Evolutionary conservation across 2,113 vertebrate genomes (phyloP).

Genomic region (Guaruba guarouba): DNA sequence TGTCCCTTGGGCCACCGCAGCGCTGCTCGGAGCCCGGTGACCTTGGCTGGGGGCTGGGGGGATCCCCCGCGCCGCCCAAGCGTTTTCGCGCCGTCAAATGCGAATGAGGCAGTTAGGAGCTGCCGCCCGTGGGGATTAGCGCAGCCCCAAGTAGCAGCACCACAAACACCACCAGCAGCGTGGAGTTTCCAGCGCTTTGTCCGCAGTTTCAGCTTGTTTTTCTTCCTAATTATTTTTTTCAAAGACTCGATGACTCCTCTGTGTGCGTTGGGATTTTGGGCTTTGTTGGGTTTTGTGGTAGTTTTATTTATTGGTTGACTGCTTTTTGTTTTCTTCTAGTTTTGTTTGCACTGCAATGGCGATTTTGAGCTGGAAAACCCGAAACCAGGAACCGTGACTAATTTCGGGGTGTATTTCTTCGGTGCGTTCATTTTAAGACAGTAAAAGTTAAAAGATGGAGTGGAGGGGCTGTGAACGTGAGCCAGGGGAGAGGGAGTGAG

Average conservation of each 20-base stretch:
- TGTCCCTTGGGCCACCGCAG: background rate
- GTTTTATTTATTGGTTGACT: background rate
- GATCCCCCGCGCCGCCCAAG: background rate
- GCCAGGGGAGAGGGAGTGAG: background rate
- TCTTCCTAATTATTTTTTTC: conserved; percentile 47
- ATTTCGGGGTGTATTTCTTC: conserved; percentile 42
- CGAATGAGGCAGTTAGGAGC: background rate
- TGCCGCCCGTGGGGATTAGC: background rate
- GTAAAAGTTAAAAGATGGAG: background rate
- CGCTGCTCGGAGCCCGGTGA: background rate
- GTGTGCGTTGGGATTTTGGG: background rate
- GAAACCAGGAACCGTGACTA: conserved; percentile 69
- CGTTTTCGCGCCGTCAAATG: background rate
- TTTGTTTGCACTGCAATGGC: background rate
- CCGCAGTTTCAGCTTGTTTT: conserved; percentile 16
- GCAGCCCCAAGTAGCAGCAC: background rate
- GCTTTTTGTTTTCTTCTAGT: conserved; percentile 14
- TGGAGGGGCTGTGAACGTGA: background rate
- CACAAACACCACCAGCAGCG: background rate
- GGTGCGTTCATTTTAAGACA: background rate
- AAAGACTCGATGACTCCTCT: conserved; percentile 26
- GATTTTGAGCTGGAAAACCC: conserved; percentile 49
- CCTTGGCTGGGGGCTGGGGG: background rate
- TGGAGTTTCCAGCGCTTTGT: background rate
- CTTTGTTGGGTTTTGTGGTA: background rate